Evolutionary conservation across 2,888 invertebrate species (phyloP), one percentile per base, ranked within the genome.

Genomic region (Pyralis farinalis): DNA sequence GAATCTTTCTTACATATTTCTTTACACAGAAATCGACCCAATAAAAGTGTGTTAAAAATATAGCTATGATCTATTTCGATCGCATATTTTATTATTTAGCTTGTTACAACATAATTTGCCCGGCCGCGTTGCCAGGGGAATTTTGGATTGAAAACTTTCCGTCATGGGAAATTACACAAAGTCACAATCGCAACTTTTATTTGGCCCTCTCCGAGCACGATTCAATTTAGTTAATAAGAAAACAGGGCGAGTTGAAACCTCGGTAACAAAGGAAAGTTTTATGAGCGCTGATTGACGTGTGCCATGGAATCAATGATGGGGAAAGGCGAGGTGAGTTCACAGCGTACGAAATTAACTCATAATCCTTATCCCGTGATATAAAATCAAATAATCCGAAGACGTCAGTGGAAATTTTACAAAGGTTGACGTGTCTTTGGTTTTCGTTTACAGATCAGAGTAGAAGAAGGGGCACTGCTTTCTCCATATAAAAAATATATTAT

Each of bases 151-250:
- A 59, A 63, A 70, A 74, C 56, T 73, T 69, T 60, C 58, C 71
- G 71, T 53, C 74, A 43, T 49, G 74, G 76, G 76, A 76, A 75
- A 76, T 75, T 67, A 73, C 64, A 25, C 46, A 43, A 62, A 66
- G 61, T 61, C 67, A 59, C 68, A 67, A 68, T 66, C 60, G 56
- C 62, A 58, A 66, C 58, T 70, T 67, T 55, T 52, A 53, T 54
- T 55, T 53, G 52, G 44, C 49, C 48, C 47, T 42, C 42, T 35
- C 38, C 40, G 43, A 49, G 16, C 16, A 32, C 44, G 49, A 48
- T 42, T 44, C 58, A 55, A 53, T 53, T 48, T 53, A 56, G 52
- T 59, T 55, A 54, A 55, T 52, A 52, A 51, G 47, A 37, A 48
- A 56, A 34, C 16, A 10, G 21, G 25, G 7, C 8, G 25, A n/a